These are phyloP conservation scores for Agapostemon virescens DNA, from an alignment of 2,888 invertebrate species.

Conservation along the genomic window DNA sequence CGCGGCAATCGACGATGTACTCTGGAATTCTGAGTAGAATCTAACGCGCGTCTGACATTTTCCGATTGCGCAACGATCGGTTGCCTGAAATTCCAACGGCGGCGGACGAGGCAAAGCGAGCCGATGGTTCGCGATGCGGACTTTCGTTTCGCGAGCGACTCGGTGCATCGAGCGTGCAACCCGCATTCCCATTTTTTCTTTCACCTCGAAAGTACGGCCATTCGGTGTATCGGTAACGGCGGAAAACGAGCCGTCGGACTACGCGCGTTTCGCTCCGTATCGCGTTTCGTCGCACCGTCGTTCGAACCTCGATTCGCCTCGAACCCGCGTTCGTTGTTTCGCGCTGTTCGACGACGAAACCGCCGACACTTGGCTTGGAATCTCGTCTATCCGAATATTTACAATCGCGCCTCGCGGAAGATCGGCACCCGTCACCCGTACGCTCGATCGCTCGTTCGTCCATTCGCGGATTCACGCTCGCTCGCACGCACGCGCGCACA, in stretches of 20 bases:
- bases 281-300: neutral
- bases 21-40: constrained; percentile 16
- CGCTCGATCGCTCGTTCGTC: neutral
- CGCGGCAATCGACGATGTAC: neutral
- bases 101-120: neutral
- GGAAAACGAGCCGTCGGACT: constrained; percentile 41
- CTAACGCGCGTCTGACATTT: constrained; percentile 43
- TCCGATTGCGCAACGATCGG: constrained; percentile 25
- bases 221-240: constrained; percentile 72
- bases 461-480: neutral
- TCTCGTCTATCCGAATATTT: constrained; percentile 55
- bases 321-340: neutral
- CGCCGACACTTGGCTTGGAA: constrained; percentile 26
- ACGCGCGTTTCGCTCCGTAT: constrained; percentile 13
- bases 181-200: constrained; percentile 21
- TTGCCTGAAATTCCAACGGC: neutral
- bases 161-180: constrained; percentile 35
- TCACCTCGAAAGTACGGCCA: constrained; percentile 63
- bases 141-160: constrained; percentile 31
- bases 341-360: neutral
- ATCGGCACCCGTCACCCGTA: constrained; percentile 24
- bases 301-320: neutral
- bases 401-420: constrained; percentile 42
- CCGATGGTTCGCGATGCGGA: neutral
- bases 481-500: neutral